Conservation (phyloP, 2,888 invertebrate genomes). For the Drosophila neoperkinsi region DNA sequence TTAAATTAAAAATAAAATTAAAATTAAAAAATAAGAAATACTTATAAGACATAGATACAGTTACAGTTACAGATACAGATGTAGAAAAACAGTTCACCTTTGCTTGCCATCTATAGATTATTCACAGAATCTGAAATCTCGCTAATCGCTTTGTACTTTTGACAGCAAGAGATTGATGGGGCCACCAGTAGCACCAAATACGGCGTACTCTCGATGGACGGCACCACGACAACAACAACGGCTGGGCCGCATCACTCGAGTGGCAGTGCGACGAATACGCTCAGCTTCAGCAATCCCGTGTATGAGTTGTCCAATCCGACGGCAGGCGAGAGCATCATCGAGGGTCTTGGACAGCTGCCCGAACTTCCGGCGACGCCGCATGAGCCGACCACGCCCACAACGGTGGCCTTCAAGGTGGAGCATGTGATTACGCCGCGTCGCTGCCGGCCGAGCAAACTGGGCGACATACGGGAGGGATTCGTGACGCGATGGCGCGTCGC, state of each 20-base stretch:
- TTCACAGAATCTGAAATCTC: not conserved
- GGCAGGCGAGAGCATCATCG: constrained; percentile 86
- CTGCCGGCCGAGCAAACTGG: constrained; percentile 82
- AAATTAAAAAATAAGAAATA: not conserved
- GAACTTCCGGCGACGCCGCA: constrained; percentile 83
- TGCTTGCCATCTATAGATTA: not conserved
- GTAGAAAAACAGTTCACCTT: not conserved
- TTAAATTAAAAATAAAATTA: not conserved
- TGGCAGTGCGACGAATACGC: constrained; percentile 86
- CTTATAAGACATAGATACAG: not conserved
- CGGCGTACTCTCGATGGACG: constrained; percentile 91
- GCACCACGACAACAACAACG: constrained; percentile 85
- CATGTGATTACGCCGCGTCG: constrained; percentile 84
- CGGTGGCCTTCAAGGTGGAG: constrained; percentile 85
- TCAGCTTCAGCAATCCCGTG: constrained; percentile 93
- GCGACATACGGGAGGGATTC: constrained; percentile 84
- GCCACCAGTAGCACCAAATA: constrained; percentile 87
- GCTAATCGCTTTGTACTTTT: not conserved
- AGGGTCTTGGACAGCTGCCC: constrained; percentile 83
- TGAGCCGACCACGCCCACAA: constrained; percentile 82
- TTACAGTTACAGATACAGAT: not conserved
- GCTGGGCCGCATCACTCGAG: constrained; percentile 86
- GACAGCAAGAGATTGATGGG: constrained; percentile 88
- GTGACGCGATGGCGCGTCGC: constrained; percentile 91
- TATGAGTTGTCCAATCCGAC: constrained; percentile 90